Conservation (phyloP, 2,888 invertebrate genomes). For the Horisme vitalbata region DNA sequence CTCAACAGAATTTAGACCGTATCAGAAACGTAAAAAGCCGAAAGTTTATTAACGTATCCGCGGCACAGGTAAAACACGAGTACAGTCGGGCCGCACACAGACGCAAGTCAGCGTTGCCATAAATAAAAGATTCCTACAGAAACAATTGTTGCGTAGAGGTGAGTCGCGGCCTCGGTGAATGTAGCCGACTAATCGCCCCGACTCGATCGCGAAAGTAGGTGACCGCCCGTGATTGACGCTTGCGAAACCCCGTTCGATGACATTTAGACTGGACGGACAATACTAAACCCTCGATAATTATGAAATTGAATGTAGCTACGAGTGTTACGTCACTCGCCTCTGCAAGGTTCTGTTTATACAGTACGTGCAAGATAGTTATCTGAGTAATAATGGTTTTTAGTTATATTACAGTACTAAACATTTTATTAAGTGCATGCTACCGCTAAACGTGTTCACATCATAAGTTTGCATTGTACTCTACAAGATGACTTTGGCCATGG, state of each 20-base stretch:
- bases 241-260: constrained; percentile 81
- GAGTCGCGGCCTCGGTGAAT: constrained; percentile 78
- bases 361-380: constrained; percentile 17
- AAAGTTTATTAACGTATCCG: constrained; percentile 34
- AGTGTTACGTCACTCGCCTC: constrained; percentile 34
- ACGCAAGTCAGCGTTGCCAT: constrained; percentile 67
- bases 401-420: constrained; percentile 18
- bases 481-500: constrained; percentile 1
- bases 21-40: constrained; percentile 35
- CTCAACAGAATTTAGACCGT: constrained; percentile 45
- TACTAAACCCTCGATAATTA: constrained; percentile 69
- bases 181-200: constrained; percentile 77
- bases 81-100: constrained; percentile 69
- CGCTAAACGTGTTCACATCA: constrained; percentile 8
- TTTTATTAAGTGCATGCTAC: constrained; percentile 18
- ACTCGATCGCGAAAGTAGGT: constrained; percentile 82
- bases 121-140: constrained; percentile 83
- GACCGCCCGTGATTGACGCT: constrained; percentile 81
- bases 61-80: constrained; percentile 78
- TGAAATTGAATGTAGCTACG: constrained; percentile 56
- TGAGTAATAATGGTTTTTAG: constrained; percentile 22
- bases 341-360: constrained; percentile 25
- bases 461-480: constrained; percentile 4
- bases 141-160: constrained; percentile 83
- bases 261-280: constrained; percentile 78